Conservation (phyloP, 2,113 vertebrate genomes). For the Anarrhichthys ocellatus region DNA sequence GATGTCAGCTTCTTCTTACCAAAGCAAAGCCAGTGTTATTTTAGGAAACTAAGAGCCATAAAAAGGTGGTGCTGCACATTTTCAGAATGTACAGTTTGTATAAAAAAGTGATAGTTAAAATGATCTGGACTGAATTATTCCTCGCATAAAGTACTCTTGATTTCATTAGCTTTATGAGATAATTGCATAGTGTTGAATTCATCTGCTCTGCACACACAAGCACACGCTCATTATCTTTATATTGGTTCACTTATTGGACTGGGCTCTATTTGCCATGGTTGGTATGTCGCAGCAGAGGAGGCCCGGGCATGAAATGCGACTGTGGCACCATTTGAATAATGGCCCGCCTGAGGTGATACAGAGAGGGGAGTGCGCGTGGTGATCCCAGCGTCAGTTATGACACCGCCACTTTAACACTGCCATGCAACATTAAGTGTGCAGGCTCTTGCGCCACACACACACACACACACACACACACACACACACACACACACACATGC, state of each 20-base stretch:
- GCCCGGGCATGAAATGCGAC: neutral
- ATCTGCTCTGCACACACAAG: neutral
- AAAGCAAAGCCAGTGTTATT: conserved; percentile 11
- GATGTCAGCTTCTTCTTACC: conserved; percentile 28
- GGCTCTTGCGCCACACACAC: neutral
- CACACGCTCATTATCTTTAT: conserved; percentile 6
- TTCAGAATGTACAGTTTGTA: neutral
- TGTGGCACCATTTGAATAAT: conserved; percentile 29
- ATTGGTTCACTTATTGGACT: conserved; percentile 3
- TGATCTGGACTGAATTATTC: neutral
- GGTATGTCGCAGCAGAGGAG: neutral
- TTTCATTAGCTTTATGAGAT: neutral
- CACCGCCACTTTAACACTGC: conserved; percentile 23
- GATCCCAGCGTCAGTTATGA: conserved; percentile 10
- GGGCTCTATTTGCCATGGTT: neutral
- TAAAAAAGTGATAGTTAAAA: neutral
- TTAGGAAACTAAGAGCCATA: neutral
- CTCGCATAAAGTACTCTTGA: neutral
- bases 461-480: neutral
- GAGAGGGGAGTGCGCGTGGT: neutral
- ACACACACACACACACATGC: conserved; percentile 1
- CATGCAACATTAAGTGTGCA: conserved; percentile 1
- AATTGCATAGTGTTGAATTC: neutral
- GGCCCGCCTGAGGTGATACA: neutral
- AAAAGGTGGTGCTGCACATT: neutral